Base-by-base conservation (phyloP, 2,888 invertebrate genomes). In the Drosophila kambysellisi region DNA sequence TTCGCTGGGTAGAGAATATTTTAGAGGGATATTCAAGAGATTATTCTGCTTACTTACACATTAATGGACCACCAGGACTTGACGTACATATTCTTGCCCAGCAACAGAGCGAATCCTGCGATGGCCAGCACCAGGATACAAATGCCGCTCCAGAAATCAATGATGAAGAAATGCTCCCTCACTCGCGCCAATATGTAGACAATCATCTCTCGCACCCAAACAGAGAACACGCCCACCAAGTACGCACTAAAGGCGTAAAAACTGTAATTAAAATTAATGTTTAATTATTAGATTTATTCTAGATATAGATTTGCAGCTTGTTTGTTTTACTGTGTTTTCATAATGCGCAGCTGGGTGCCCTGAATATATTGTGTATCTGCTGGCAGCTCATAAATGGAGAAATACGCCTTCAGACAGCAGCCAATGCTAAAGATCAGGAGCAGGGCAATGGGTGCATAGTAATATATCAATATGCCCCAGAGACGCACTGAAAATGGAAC, bases 91-190 rank as follows among this genome's bases (percentile, higher is more conserved):
- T 91, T 92, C 71, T 76, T 91, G 69, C 89, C 91, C 35, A 91
- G 74, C 20, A 91, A 58, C n/a, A 91, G 82, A 9, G 85, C 77
- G 15, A 91, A 91, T 0, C 82, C 92, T 3, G 88, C 85, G n/a
- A 90, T 76, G 50, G 91, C 89, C 66, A 91, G 65, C 7, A 72
- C 81, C 60, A 91, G 52, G 4, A 91, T 65, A 46, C 90, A 91
- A 41, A 91, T 89, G 20, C 91, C 92, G 46, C 90, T 91, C 91
- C 91, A 86, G 70, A 90, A 91, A 30, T 91, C 91, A 41, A 91
- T 90, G 39, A 91, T 90, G 35, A 91, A 91, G 77, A 87, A 91
- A 33, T 91, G 85, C 57, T 91, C 88, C 30, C 91, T 65, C 30
- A 85, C 64, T 0, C 90, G 79, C 1, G 92, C 90, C 65, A 81